Conservation (phyloP, 2,797 vertebrate species). For the Okamejei kenojei region DNA sequence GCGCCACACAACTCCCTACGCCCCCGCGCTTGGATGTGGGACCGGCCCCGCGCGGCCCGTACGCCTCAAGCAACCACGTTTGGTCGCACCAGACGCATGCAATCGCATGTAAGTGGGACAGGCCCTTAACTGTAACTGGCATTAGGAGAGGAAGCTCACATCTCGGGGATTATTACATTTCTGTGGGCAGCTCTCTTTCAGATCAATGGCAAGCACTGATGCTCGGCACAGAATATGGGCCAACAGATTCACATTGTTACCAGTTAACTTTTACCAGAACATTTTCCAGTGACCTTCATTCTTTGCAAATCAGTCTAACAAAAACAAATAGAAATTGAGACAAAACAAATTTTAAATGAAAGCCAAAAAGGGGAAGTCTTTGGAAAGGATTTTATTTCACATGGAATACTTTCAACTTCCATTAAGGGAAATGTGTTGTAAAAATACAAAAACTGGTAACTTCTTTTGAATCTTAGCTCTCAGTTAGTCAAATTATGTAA, state of each 20-base stretch:
- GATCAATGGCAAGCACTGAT: too few relatives aligned
- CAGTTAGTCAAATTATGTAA: background rate
- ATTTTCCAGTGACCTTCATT: background rate
- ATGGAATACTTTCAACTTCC: background rate
- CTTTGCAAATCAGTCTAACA: background rate
- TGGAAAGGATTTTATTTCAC: background rate
- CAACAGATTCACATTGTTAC: background rate
- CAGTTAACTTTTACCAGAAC: background rate
- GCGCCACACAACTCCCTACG: too few relatives aligned
- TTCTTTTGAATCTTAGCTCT: background rate
- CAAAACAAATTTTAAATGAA: background rate
- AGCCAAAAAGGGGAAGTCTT: background rate
- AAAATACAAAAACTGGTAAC: background rate
- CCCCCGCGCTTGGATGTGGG: too few relatives aligned
- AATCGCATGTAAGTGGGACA: too few relatives aligned
- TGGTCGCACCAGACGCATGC: too few relatives aligned
- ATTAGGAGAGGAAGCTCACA: too few relatives aligned
- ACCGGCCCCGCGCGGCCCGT: too few relatives aligned
- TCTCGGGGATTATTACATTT: too few relatives aligned
- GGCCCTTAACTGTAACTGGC: too few relatives aligned
- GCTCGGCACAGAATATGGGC: too few relatives aligned
- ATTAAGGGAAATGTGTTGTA: background rate
- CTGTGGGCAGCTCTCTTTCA: too few relatives aligned
- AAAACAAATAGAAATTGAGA: background rate
- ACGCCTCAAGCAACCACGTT: too few relatives aligned